phyloP scores from a whole-genome alignment of 1,140 invertebrate species.

The Trichomalopsis sarcophagae region DNA sequence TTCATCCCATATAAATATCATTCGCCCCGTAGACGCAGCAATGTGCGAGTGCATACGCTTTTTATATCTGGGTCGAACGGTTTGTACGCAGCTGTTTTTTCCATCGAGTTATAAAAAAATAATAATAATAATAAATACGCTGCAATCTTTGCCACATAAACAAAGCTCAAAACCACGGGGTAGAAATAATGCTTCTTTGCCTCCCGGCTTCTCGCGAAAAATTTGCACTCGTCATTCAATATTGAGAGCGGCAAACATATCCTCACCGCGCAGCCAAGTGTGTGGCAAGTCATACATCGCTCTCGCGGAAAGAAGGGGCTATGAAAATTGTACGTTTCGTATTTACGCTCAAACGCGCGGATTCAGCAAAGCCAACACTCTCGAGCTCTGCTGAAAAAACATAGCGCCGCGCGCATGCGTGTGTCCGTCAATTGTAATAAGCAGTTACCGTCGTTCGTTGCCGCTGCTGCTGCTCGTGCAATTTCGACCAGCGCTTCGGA shows the following conservation, averaged over 20 bases:
- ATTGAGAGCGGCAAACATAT: neutral
- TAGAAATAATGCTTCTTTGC: neutral
- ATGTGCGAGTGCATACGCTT: too few relatives aligned
- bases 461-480: neutral
- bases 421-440: neutral
- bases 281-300: neutral
- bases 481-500: neutral
- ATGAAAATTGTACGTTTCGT: conserved; percentile 1
- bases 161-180: too few relatives aligned
- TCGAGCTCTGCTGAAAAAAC: neutral
- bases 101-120: neutral
- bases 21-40: too few relatives aligned
- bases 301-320: neutral
- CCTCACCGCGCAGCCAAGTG: neutral
- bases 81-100: neutral
- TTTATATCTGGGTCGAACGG: too few relatives aligned
- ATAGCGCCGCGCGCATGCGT: neutral
- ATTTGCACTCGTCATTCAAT: conserved; percentile 1
- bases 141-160: too few relatives aligned
- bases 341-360: neutral
- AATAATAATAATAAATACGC: neutral
- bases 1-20: too few relatives aligned
- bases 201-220: neutral
- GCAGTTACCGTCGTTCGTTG: neutral
- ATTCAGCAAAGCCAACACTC: neutral